phyloP scores from a whole-genome alignment of 2,888 invertebrate species.

The Agrotis segetum region DNA sequence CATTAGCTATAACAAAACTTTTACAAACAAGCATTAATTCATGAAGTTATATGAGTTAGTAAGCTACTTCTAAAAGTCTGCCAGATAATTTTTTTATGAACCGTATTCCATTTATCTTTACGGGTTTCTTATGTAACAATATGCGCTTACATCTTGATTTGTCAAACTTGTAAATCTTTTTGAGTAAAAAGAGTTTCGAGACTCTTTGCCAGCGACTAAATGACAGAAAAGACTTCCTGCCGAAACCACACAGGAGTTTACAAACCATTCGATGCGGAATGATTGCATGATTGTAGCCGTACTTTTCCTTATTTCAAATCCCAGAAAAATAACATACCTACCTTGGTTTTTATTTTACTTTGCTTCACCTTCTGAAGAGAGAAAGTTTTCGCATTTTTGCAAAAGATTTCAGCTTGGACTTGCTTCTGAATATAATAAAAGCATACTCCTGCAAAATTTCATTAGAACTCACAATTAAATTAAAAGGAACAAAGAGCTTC shows the following conservation, averaged over 20 bases:
- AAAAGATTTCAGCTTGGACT: constrained; percentile 20
- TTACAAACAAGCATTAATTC: constrained; percentile 22
- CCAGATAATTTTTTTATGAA: constrained; percentile 8
- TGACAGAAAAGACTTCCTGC: neutral
- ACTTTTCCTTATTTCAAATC: neutral
- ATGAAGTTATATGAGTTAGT: constrained; percentile 33
- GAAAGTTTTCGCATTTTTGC: constrained; percentile 18
- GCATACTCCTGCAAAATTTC: constrained; percentile 43
- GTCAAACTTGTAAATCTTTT: neutral
- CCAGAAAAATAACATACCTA: neutral
- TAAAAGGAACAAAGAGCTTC: constrained; percentile 36
- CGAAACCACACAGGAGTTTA: constrained; percentile 1
- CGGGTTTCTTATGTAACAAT: neutral
- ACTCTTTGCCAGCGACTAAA: neutral
- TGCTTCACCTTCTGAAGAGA: neutral
- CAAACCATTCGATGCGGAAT: neutral
- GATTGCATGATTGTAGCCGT: neutral
- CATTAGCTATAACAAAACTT: constrained; percentile 27
- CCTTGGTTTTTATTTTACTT: constrained; percentile 1
- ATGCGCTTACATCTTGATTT: neutral
- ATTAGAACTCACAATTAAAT: constrained; percentile 50
- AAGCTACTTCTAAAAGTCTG: constrained; percentile 17
- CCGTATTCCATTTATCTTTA: constrained; percentile 3
- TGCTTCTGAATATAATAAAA: constrained; percentile 35
- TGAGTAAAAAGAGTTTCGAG: neutral